Evolutionary conservation across 1,140 invertebrate species (phyloP), one percentile per base, ranked within the genome.

Genomic region (Myzus persicae): DNA sequence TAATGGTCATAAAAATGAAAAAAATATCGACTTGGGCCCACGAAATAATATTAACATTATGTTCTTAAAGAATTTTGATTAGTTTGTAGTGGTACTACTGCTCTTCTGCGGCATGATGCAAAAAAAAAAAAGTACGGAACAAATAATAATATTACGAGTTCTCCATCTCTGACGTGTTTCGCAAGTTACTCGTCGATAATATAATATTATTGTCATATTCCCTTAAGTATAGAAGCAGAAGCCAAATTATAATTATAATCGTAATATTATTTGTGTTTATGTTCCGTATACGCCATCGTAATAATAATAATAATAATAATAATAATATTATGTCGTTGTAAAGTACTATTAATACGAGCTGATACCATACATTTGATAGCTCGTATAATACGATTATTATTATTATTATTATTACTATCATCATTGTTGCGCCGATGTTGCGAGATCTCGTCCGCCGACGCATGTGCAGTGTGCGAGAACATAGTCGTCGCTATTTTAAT

Each of bases 301-400:
- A 59, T 31, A 59, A 59, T 59, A 59, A 59, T 31, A 59, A 59
- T 59, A 59, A 54, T 54, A 51, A 26, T 54, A 59, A 67, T 67
- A 67, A 67, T 67, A 67, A n/a, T 76, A 76, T n/a, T n/a, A n/a
- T 76, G 31, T 76, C 59, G 31, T n/a, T 36, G 59, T 76, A 76
- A n/a, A 76, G 59, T 36, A 76, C 59, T 76, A 76, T 76, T 76
- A 76, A 76, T 76, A 67, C 59, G 59, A n/a, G 9, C 14, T 67
- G 59, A n/a, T 67, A 67, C 59, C 59, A 67, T n/a, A 76, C 59
- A n/a, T 76, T 76, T 76, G 59, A 76, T 76, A 76, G 31, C 1
- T 76, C 59, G 59, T n/a, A n/a, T n/a, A 76, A 76, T n/a, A 76
- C n/a, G 59, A 76, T 76, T 76, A 76, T 67, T n/a, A 67, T 67